Conservation (phyloP, 2,797 vertebrate genomes). For the Pteronotus mesoamericanus region DNA sequence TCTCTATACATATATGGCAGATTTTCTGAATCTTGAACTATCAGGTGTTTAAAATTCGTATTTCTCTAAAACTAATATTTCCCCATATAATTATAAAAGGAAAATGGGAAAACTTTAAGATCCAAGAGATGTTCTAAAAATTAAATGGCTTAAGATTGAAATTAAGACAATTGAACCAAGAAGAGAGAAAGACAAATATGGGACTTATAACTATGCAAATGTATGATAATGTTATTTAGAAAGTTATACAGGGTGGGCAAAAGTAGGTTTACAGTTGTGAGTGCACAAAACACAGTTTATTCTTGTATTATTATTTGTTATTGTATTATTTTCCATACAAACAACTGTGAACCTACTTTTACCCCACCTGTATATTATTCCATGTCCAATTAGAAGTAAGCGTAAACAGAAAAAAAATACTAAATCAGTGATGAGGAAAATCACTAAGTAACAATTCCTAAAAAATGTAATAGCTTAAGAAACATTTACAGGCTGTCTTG, state of each 20-base stretch:
- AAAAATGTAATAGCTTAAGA: background rate
- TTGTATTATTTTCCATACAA: too few species aligned
- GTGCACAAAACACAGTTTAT: too few species aligned
- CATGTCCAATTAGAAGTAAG: background rate
- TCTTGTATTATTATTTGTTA: too few species aligned
- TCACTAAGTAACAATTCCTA: background rate
- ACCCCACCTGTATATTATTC: background rate
- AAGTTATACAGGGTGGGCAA: background rate
- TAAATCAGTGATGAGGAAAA: background rate
- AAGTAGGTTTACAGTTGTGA: too few species aligned
- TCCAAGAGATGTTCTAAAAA: background rate
- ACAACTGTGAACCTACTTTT: too few species aligned
- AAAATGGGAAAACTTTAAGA: background rate
- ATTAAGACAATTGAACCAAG: background rate
- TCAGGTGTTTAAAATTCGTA: background rate
- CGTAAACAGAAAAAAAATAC: background rate
- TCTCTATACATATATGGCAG: background rate
- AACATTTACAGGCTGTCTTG: background rate
- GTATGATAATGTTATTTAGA: background rate
- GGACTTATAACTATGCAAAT: background rate
- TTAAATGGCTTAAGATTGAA: background rate
- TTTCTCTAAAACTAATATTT: slow-evolving; percentile 3
- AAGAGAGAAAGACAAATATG: background rate
- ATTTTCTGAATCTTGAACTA: background rate
- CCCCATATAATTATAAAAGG: background rate